These are phyloP conservation scores for Biston stratarius DNA, from an alignment of 2,888 invertebrate genomes.

Conservation along the genomic window DNA sequence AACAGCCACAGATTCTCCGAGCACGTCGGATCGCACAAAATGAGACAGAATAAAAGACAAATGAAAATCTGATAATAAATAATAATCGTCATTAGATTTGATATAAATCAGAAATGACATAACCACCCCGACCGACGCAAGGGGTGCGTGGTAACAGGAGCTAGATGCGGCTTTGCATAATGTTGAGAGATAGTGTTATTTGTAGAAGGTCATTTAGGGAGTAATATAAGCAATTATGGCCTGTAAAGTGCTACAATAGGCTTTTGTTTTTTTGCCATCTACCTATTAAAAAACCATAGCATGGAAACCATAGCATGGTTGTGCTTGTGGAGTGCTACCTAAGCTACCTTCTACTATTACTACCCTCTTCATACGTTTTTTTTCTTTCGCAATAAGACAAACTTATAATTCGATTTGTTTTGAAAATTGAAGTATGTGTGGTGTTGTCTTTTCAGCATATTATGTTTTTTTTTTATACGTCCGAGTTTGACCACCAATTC, in stretches of 20 bases:
- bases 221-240: not conserved
- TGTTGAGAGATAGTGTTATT: constrained; percentile 33
- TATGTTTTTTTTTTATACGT: no score
- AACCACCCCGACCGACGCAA: constrained; percentile 31
- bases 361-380: no score
- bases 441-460: no score
- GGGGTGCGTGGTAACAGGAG: constrained; percentile 56
- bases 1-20: no score
- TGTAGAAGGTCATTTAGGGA: constrained; percentile 1
- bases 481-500: no score
- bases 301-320: no score
- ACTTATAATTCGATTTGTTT: constrained; percentile 69
- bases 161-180: constrained; percentile 63
- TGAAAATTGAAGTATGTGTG: constrained; percentile 59
- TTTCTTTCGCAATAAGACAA: no score
- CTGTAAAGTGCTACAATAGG: not conserved
- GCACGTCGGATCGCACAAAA: constrained; percentile 10
- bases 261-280: no score
- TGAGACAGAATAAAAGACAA: constrained; percentile 9
- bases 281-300: no score
- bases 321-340: no score
- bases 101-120: constrained; percentile 66
- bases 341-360: no score
- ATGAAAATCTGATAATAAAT: constrained; percentile 46
- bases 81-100: constrained; percentile 52